Evolutionary conservation across 1,140 invertebrate genomes (phyloP), one percentile per base, ranked within the genome.

Genomic region (Philaenus spumarius): DNA sequence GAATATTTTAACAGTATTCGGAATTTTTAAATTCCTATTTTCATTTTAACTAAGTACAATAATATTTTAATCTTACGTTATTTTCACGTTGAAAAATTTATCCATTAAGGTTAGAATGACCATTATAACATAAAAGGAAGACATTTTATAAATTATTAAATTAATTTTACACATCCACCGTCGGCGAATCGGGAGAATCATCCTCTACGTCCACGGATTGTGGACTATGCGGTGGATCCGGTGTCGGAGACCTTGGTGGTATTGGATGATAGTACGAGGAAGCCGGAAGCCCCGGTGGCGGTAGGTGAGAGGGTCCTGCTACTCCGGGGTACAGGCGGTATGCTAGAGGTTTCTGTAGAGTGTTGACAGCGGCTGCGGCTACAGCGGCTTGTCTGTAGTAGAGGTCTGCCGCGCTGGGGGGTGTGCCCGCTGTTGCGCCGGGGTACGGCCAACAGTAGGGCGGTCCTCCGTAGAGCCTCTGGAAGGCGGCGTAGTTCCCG

Each of bases 401-500:
- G 15, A 90, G 74, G 65, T 90, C 88, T 22, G 84, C 86, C 75
- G 70, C 26, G 75, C 75, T 1, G 79, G 80, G 53, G 78, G 80
- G 6, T 2, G 64, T 57, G 1, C 62, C 66, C n/a, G 59, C 72
- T 7, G 68, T 72, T 0, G 59, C 62, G 0, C 62, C 68, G 0
- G 66, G 66, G 39, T 68, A 69, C 1, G 68, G 83, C 80, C 81
- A 77, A 62, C 81, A 77, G 69, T 85, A 80, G 4, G 84, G 79
- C 59, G 75, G 81, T 71, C 70, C 78, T 22, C 92, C 90, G 69
- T 97, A 91, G 59, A 98, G 79, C 55, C 95, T 81, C 74, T 98
- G 95, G 62, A 98, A 90, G 2, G 95, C 95, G 0, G 94, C 94
- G 72, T 95, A 95, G 76, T 97, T 98, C 5, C 93, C 93, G 0